Evolutionary conservation across 2,888 invertebrate genomes (phyloP).

Genomic region (Latheticus oryzae): DNA sequence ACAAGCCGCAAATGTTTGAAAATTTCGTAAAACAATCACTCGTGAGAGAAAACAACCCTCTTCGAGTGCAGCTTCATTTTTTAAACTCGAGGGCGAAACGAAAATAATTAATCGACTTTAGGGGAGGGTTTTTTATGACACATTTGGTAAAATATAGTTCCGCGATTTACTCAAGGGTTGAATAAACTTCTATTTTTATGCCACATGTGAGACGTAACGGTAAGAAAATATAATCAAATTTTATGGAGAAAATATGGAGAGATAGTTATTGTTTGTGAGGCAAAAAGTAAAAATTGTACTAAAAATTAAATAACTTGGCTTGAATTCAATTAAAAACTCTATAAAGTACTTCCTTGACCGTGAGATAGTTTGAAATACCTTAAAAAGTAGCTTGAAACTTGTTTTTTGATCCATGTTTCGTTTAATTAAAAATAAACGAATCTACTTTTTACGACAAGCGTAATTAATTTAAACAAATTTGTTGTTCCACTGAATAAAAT

Average conservation of each 20-base stretch:
- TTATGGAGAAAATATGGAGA: conserved; percentile 20
- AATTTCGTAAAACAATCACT: conserved; percentile 43
- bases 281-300: too few species aligned
- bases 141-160: conserved; percentile 7
- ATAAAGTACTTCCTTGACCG: too few species aligned
- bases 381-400: neutral
- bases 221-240: conserved; percentile 22
- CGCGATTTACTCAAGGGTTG: conserved; percentile 15
- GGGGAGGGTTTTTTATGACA: conserved; percentile 14
- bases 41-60: conserved; percentile 13
- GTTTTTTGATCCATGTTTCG: neutral
- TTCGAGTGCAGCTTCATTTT: conserved; percentile 11
- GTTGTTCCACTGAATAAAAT: too few species aligned
- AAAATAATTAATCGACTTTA: conserved; percentile 20
- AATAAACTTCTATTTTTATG: conserved; percentile 30
- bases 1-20: conserved; percentile 49
- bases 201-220: conserved; percentile 9
- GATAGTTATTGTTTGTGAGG: too few species aligned
- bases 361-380: too few species aligned
- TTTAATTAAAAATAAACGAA: neutral
- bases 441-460: neutral
- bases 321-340: too few species aligned
- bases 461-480: neutral
- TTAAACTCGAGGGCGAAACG: conserved; percentile 4
- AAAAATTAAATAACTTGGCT: too few species aligned